Conservation (phyloP, 2,888 invertebrate species). For the Orthosia gothica region DNA sequence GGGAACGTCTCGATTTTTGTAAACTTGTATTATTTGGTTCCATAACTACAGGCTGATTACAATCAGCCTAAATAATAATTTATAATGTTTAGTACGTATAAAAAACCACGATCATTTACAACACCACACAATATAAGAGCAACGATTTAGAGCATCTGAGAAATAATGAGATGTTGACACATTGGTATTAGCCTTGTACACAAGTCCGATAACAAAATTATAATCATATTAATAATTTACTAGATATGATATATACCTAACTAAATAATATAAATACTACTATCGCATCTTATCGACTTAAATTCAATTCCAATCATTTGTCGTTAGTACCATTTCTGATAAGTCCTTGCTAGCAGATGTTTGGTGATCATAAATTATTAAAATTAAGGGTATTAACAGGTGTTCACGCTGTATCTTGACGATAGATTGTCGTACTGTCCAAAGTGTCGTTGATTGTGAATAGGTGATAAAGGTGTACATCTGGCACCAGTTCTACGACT, state of each 20-base stretch:
- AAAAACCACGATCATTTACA: slow-evolving; percentile 21
- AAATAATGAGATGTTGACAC: slow-evolving; percentile 57
- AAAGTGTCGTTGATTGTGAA: not conserved
- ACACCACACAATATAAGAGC: slow-evolving; percentile 47
- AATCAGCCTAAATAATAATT: not conserved
- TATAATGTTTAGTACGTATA: not conserved
- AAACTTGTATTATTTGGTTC: slow-evolving; percentile 46
- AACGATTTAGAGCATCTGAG: slow-evolving; percentile 54
- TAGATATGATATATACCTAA: slow-evolving; percentile 57
- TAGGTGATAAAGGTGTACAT: not conserved
- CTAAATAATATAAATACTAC: slow-evolving; percentile 49
- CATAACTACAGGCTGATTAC: slow-evolving; percentile 33
- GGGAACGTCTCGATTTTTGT: slow-evolving; percentile 48
- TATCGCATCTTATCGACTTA: slow-evolving; percentile 63
- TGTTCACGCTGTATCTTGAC: too few species aligned
- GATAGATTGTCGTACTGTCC: not conserved
- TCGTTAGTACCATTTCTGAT: slow-evolving; percentile 40
- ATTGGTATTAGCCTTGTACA: slow-evolving; percentile 54
- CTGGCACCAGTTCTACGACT: not conserved
- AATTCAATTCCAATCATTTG: slow-evolving; percentile 49
- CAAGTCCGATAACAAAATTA: slow-evolving; percentile 61
- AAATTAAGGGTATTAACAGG: not conserved
- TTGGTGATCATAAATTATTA: slow-evolving; percentile 3
- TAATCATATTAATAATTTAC: slow-evolving; percentile 66
- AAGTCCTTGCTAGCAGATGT: slow-evolving; percentile 18